Percentiles rank a stretch among this genome's conserved stretches.
Conservation (phyloP, 2,113 vertebrate genomes). For the Rhabdornis inornatus region DNA sequence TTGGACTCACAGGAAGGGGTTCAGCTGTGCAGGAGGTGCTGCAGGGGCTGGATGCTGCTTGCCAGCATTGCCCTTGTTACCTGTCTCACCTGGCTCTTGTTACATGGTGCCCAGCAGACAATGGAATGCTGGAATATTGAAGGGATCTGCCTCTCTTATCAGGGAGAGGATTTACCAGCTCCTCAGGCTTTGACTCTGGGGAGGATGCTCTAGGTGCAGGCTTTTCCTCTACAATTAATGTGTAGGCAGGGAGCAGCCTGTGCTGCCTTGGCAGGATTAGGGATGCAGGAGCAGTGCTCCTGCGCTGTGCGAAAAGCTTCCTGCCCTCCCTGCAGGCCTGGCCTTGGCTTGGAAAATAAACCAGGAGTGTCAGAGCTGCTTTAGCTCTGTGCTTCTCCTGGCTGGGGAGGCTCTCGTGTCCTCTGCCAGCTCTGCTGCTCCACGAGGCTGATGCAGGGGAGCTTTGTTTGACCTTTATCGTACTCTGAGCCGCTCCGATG, state of each 20-base stretch:
- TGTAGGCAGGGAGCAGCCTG: not conserved
- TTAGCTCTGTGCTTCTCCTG: not conserved
- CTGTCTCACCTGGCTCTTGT: fast-evolving
- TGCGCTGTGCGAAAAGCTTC: not conserved
- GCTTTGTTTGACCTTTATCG: not conserved
- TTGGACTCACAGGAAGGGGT: not conserved
- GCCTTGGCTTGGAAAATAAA: not conserved
- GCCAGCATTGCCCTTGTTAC: not conserved
- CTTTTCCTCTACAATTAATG: not conserved
- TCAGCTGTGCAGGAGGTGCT: not conserved
- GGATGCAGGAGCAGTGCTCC: not conserved
- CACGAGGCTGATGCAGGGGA: fast-evolving
- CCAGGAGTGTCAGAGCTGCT: fast-evolving
- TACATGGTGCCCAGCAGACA: fast-evolving
- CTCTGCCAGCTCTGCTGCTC: not conserved
- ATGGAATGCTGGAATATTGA: not conserved
- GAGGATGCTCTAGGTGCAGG: not conserved
- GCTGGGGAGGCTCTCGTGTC: not conserved
- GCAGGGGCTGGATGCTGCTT: not conserved
- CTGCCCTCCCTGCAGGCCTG: not conserved
- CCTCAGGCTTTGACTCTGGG: not conserved
- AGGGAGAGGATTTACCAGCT: not conserved
- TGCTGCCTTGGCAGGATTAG: not conserved
- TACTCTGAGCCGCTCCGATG: fast-evolving
- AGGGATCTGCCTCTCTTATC: not conserved